These are phyloP conservation scores for Mobula hypostoma DNA, from an alignment of 2,113 vertebrate species.

Conservation along the genomic window DNA sequence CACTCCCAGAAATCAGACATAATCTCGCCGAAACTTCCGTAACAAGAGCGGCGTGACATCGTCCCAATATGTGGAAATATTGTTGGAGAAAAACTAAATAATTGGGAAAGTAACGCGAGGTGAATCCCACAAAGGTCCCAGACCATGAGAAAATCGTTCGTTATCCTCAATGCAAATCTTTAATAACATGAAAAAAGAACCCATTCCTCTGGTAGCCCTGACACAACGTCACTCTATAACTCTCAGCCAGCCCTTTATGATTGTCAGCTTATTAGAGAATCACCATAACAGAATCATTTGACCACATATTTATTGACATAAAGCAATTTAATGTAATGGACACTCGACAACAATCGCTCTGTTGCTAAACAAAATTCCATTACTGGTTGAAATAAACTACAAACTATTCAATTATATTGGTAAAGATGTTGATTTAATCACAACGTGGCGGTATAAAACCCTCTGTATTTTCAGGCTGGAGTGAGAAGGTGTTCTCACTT, in stretches of 20 bases:
- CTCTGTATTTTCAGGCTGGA: not conserved
- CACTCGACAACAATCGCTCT: no score
- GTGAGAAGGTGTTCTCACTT: not conserved
- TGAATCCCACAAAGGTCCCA: not conserved
- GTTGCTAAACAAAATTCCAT: no score
- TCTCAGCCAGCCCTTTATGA: not conserved
- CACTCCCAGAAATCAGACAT: not conserved
- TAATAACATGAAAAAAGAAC: not conserved
- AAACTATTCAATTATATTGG: not conserved
- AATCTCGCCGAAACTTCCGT: not conserved
- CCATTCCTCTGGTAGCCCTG: not conserved
- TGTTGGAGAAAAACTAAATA: not conserved
- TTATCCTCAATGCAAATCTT: not conserved
- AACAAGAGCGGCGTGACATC: not conserved
- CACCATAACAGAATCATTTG: not conserved
- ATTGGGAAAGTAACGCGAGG: not conserved
- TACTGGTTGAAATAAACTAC: not conserved
- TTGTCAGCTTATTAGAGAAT: not conserved
- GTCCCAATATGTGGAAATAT: not conserved
- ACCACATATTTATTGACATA: not conserved
- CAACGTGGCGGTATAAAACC: not conserved
- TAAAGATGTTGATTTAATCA: no score
- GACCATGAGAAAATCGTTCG: not conserved
- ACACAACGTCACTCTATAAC: not conserved
- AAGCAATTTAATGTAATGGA: not conserved